Conservation (phyloP, 1,140 invertebrate species). For the Ceratosolen fusciceps region DNA sequence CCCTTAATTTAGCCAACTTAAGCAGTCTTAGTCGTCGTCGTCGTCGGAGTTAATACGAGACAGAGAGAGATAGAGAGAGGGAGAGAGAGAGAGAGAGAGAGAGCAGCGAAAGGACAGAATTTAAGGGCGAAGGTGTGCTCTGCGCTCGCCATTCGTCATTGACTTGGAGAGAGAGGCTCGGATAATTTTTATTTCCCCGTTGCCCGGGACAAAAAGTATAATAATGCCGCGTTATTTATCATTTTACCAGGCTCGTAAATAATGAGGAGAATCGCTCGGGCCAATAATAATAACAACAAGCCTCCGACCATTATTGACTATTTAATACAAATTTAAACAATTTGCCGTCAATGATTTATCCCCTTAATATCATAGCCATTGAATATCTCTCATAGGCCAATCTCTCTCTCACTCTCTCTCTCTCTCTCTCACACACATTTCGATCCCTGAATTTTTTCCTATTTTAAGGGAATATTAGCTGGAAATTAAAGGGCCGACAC, state of each 20-base stretch:
- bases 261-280: not conserved
- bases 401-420: too few relatives aligned
- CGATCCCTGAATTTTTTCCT: too few relatives aligned
- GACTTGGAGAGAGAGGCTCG: too few relatives aligned
- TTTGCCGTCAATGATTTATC: constrained; percentile 2
- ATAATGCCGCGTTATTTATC: too few relatives aligned
- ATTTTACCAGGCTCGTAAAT: not conserved
- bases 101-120: not conserved
- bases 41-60: too few relatives aligned
- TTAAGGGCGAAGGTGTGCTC: not conserved
- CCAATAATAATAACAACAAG: not conserved
- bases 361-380: not conserved
- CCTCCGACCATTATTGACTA: not conserved
- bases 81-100: too few relatives aligned
- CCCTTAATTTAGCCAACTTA: constrained; percentile 17
- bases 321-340: constrained; percentile 12
- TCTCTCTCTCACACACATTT: too few relatives aligned
- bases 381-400: not conserved
- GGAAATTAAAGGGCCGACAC: not conserved
- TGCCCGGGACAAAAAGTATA: too few relatives aligned
- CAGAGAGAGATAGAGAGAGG: too few relatives aligned
- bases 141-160: too few relatives aligned
- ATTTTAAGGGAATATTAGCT: constrained; percentile 24
- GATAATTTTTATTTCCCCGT: too few relatives aligned
- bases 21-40: too few relatives aligned